Base-by-base conservation (phyloP, 2,888 invertebrate genomes). In the Hypomecis punctinalis region DNA sequence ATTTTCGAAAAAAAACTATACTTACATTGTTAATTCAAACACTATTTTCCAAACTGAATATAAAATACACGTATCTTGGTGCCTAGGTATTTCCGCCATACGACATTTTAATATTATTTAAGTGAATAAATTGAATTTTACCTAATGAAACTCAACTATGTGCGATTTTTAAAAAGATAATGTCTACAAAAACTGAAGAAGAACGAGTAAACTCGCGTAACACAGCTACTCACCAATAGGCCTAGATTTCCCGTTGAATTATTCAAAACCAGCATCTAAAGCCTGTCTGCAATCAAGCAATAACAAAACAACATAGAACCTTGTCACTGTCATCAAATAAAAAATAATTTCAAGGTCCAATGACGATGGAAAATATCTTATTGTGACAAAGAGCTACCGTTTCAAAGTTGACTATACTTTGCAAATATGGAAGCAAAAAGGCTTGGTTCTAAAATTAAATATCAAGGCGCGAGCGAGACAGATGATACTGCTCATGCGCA, bases 401-500 rank as follows among this genome's bases (percentile, higher is more conserved):
- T 49, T 6, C 49, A 3, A 43, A 49, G 11, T 49, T 43, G 11
- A 6, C 53, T 48, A 48, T 78, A 78, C 76, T 77, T 83, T 83
- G 89, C 86, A 72, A 87, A 88, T 85, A 61, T 66, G 60, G 56
- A 63, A 80, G 81, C 84, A 81, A 78, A 55, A 46, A 64, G 40
- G 35, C 56, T 82, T 79, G 81, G 82, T 85, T 86, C 91, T 91
- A 91, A 87, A 89, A 88, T 90, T 91, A 90, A 90, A 90, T 88
- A 88, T 85, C 82, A 81, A 76, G 71, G 88, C 83, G 85, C 71
- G 86, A 91, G 83, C 56, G 90, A 84, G 91, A 90, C 63, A 73
- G 84, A 73, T 66, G 52, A 73, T 63, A 73, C 71, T 84, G 79
- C 81, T 73, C 77, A 76, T 79, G 86, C 84, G 79, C 84, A 75